These are phyloP conservation scores for Meda fulgida DNA, from an alignment of 2,797 vertebrate species.

Conservation along the genomic window DNA sequence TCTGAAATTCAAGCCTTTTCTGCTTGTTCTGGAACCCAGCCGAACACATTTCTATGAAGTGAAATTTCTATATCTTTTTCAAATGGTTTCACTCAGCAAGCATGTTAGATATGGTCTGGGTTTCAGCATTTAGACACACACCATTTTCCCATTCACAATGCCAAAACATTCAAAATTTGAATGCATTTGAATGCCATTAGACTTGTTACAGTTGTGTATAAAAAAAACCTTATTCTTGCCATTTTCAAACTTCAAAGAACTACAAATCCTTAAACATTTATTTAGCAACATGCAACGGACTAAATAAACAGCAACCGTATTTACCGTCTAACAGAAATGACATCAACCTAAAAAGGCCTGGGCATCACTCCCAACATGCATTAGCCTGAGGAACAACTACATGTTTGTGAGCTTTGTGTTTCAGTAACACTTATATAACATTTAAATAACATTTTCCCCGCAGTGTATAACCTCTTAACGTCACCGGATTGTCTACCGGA, in stretches of 20 bases:
- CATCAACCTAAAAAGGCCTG: slow-evolving; percentile 28
- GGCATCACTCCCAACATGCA: slow-evolving; percentile 17
- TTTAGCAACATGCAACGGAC: not conserved
- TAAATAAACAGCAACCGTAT: slow-evolving; percentile 36
- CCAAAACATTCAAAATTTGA: not conserved
- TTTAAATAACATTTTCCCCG: slow-evolving; percentile 50
- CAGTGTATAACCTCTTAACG: slow-evolving; percentile 94
- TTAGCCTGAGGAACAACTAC: slow-evolving; percentile 12
- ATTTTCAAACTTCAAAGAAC: slow-evolving; percentile 25
- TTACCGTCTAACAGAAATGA: slow-evolving; percentile 56
- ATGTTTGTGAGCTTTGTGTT: slow-evolving; percentile 22
- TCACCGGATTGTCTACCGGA: slow-evolving; percentile 86
- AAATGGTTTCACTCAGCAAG: not conserved
- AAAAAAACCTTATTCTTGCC: not conserved
- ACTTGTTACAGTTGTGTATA: not conserved
- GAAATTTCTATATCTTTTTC: not conserved
- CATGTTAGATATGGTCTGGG: not conserved
- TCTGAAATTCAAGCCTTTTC: slow-evolving; percentile 27
- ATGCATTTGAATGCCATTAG: not conserved
- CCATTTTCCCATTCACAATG: not conserved
- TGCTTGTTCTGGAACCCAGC: slow-evolving; percentile 17
- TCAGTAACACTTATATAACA: slow-evolving; percentile 49
- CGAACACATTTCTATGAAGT: not conserved
- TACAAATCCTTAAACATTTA: not conserved
- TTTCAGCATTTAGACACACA: not conserved